These are phyloP conservation scores for Drosophila quinaria DNA, from an alignment of 2,888 invertebrate genomes.

Conservation along the genomic window DNA sequence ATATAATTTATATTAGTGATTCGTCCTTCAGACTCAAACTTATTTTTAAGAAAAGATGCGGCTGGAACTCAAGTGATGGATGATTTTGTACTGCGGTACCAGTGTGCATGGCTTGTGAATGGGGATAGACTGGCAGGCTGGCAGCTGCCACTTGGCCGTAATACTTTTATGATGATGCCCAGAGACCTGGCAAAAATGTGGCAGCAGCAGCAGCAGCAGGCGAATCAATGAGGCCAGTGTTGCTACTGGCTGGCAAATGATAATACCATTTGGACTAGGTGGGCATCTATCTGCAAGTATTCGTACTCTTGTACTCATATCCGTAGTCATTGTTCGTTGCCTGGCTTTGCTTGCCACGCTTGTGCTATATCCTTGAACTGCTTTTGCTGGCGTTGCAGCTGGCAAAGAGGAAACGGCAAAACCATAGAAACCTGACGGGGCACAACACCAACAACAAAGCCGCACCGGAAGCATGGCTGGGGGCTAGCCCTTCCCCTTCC, in stretches of 20 bases:
- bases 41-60: no score
- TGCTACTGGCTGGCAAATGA: constrained; percentile 54
- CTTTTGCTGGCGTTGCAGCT: constrained; percentile 55
- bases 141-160: constrained; percentile 56
- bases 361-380: constrained; percentile 73
- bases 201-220: constrained; percentile 12
- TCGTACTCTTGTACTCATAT: constrained; percentile 39
- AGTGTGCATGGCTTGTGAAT: constrained; percentile 32
- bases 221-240: constrained; percentile 51
- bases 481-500: background rate
- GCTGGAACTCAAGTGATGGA: no score
- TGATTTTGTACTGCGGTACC: background rate
- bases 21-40: no score
- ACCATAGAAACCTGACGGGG: constrained; percentile 72
- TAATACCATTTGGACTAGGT: constrained; percentile 60
- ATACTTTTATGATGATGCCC: constrained; percentile 78
- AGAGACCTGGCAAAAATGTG: constrained; percentile 42
- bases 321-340: constrained; percentile 48
- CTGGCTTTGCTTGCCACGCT: constrained; percentile 35
- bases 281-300: constrained; percentile 12
- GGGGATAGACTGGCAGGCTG: constrained; percentile 19
- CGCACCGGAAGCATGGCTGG: constrained; percentile 61
- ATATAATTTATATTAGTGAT: no score
- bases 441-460: constrained; percentile 53
- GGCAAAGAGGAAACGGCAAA: constrained; percentile 55